Evolutionary conservation across 2,113 vertebrate genomes (phyloP), one percentile per base, ranked within the genome.

Genomic region (Poeciliopsis retropinna): DNA sequence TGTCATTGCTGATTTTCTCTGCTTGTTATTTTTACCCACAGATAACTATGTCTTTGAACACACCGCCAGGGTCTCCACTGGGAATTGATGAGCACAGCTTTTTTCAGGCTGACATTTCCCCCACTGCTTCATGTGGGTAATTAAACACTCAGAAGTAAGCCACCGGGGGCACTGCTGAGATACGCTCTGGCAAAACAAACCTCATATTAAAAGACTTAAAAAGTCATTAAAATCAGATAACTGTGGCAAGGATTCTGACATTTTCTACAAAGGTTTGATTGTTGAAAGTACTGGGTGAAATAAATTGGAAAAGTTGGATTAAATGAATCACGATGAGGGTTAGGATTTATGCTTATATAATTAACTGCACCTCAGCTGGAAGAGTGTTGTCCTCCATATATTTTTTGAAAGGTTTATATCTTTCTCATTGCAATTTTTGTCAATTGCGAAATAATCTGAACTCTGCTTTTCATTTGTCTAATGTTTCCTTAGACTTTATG

Each of bases 21-120:
- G 15, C 34, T 5, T 63, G 19, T 78, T 11, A 63, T 67, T 57
- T 76, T 72, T 67, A 75, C 37, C 31, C 34, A 13, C 34, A 60
- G 19, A 27, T n/a, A 34, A 19, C 2, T 12, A 9, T 66, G 37
- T 37, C 75, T 75, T 75, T 81, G 64, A 80, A 64, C 37, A 3
- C 47, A 54, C 64, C 27, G 13, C 15, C 10, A 39, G 28, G 13
- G 17, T 66, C 60, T 72, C 86, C 70, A 1, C 0, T 8, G 82
- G 70, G 62, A 65, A 70, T 70, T 2, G 60, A 62, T 60, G 64
- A 7, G 51, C 4, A 14, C 70, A 75, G 69, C 67, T 87, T 83
- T 82, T 88, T 88, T 82, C 75, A 72, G 76, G 78, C 78, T 89
- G 90, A 88, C 86, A 89, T 90, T 92, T 90, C 84, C 83, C 86